phyloP scores from a whole-genome alignment of 2,113 vertebrate genomes.

The Castor canadensis region DNA sequence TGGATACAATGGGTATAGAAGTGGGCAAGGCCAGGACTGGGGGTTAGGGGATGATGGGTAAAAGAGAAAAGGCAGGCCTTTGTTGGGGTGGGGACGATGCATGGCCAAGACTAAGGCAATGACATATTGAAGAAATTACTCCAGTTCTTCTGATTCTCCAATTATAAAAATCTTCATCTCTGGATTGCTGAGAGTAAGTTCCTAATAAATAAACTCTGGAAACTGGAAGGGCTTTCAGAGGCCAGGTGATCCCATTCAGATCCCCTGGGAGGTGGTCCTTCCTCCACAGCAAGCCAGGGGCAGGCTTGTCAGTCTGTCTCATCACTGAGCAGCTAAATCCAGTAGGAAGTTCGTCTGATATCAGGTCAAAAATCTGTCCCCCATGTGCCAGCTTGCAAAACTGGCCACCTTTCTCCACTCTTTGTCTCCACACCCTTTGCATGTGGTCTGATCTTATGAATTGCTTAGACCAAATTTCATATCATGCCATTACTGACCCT shows the following conservation, averaged over 20 bases:
- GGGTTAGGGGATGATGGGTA: neutral
- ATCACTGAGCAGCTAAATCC: neutral
- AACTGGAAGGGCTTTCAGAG: neutral
- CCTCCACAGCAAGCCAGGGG: neutral
- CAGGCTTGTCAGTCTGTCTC: neutral
- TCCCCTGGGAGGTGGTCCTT: neutral
- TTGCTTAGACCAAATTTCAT: neutral
- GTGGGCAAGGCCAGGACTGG: neutral
- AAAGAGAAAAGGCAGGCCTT: neutral
- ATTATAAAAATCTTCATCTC: slow-evolving; percentile 11
- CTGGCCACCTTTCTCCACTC: neutral
- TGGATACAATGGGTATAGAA: neutral
- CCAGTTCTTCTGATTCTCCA: neutral
- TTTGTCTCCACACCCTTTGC: neutral
- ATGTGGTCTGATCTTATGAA: neutral
- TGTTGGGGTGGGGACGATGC: too few species aligned
- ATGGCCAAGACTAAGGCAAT: neutral
- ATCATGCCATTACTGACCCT: neutral
- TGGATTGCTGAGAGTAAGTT: neutral
- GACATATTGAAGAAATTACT: neutral
- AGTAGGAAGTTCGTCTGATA: neutral
- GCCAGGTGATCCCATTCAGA: neutral
- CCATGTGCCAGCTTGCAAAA: neutral
- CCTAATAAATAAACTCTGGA: slow-evolving; percentile 15
- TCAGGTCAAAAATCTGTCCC: neutral